phyloP scores from a whole-genome alignment of 2,797 vertebrate species.

The Tragopan temminckii region DNA sequence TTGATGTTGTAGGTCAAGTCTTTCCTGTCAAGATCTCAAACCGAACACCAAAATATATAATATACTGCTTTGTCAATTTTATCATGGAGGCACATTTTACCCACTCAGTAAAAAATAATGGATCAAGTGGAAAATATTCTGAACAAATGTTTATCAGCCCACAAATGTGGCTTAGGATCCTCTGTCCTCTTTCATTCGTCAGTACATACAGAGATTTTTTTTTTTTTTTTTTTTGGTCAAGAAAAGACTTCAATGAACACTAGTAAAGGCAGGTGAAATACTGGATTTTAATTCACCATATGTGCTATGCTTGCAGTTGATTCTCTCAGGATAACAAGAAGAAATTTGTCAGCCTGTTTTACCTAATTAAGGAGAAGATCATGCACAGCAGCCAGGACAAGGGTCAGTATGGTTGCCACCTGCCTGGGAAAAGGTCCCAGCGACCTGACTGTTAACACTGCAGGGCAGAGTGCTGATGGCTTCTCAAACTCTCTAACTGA shows the following conservation, averaged over 20 bases:
- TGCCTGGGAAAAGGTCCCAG: conserved; percentile 5
- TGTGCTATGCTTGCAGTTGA: not conserved
- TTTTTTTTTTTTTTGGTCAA: not conserved
- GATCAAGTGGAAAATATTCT: not conserved
- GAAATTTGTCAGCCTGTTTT: conserved; percentile 26
- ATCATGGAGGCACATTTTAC: not conserved
- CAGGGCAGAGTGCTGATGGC: not conserved
- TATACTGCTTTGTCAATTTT: not conserved
- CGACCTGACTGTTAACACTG: not conserved
- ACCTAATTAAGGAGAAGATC: conserved; percentile 39
- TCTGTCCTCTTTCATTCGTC: not conserved
- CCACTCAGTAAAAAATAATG: not conserved
- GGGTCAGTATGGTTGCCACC: not conserved
- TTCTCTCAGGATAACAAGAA: conserved; percentile 17
- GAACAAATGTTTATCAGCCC: not conserved
- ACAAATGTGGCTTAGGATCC: not conserved
- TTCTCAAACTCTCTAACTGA: not conserved
- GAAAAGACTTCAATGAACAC: not conserved
- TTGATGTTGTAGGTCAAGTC: not conserved
- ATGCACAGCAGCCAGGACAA: conserved; percentile 4
- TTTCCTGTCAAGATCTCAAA: not conserved
- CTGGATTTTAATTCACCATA: not conserved
- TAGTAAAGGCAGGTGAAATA: not conserved
- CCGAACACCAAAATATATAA: not conserved
- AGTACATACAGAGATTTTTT: not conserved